Percentiles rank a stretch among this genome's conserved stretches.
These are phyloP conservation scores for Strigamia transsilvanica DNA, from an alignment of 2,888 invertebrate genomes.

Conservation along the genomic window DNA sequence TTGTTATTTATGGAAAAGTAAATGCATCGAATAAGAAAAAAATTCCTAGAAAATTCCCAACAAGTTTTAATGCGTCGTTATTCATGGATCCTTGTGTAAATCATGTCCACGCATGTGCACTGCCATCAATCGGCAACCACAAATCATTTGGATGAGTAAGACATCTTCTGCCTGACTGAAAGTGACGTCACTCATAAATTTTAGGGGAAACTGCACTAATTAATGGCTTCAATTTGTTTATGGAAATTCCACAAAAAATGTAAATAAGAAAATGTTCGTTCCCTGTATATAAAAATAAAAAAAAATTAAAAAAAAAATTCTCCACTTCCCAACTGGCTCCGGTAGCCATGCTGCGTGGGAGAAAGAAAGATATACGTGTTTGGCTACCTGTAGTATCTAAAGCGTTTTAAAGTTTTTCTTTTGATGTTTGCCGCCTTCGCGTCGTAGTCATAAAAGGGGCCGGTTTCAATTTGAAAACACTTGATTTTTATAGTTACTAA, in stretches of 20 bases:
- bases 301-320: neutral
- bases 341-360: conserved; percentile 43
- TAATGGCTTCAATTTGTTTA: conserved; percentile 32
- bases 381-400: conserved; percentile 42
- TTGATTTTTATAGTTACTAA: conserved; percentile 45
- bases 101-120: conserved; percentile 45
- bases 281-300: neutral
- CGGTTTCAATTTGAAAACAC: conserved; percentile 48
- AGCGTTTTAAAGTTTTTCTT: conserved; percentile 22
- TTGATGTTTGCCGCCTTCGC: conserved; percentile 39
- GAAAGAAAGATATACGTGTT: neutral
- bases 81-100: conserved; percentile 41
- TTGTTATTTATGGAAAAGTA: neutral
- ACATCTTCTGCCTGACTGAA: conserved; percentile 38
- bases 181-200: conserved; percentile 47
- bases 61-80: conserved; percentile 38
- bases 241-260: conserved; percentile 22
- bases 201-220: neutral
- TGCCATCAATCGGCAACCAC: conserved; percentile 36
- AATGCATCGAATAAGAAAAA: neutral
- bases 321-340: neutral
- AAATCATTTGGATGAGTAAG: conserved; percentile 43
- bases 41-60: conserved; percentile 16
- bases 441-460: conserved; percentile 36
- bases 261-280: neutral